phyloP scores from a whole-genome alignment of 30 jellyfish, hydroid and myxozoan genomes.

The Chironex yamaguchii region DNA sequence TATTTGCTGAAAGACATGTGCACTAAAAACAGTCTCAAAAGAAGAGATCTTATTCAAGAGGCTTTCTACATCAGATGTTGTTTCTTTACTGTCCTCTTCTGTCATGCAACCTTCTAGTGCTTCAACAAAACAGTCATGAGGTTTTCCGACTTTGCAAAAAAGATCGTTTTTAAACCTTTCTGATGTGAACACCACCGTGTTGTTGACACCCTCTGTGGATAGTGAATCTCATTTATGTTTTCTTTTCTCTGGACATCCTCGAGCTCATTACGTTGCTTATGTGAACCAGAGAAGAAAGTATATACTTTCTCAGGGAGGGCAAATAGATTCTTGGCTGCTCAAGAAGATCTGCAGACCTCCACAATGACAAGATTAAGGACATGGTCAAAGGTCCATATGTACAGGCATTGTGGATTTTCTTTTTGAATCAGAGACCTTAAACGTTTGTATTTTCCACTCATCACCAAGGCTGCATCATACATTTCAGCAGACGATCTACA shows the following conservation, averaged over 20 bases:
- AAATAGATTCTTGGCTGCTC: conserved; percentile 1
- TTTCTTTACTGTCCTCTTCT: background rate
- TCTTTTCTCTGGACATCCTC: background rate
- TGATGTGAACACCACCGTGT: conserved; percentile 35
- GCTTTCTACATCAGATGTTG: conserved; percentile 11
- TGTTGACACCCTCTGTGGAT: conserved; percentile 28
- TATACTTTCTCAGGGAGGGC: background rate
- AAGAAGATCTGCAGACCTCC: conserved; percentile 3
- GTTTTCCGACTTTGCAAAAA: conserved; percentile 7
- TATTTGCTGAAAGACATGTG: background rate
- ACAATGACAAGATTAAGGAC: conserved; percentile 8
- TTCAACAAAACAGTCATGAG: background rate
- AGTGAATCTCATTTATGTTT: background rate
- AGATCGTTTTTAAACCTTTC: conserved; percentile 3
- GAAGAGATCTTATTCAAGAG: background rate
- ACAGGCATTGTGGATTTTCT: background rate
- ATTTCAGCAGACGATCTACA: background rate
- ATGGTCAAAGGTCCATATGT: conserved; percentile 29
- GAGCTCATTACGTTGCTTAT: conserved; percentile 3
- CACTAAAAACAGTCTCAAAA: background rate
- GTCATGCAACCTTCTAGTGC: background rate
- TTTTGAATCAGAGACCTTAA: background rate
- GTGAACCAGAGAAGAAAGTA: background rate
- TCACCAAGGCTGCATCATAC: conserved; percentile 13
- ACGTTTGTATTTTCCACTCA: conserved; percentile 18